A percentile compares a stretch with the other conserved stretches of the same genome.
Conservation (phyloP, 2,888 invertebrate species). For the Smittia sp. region DNA sequence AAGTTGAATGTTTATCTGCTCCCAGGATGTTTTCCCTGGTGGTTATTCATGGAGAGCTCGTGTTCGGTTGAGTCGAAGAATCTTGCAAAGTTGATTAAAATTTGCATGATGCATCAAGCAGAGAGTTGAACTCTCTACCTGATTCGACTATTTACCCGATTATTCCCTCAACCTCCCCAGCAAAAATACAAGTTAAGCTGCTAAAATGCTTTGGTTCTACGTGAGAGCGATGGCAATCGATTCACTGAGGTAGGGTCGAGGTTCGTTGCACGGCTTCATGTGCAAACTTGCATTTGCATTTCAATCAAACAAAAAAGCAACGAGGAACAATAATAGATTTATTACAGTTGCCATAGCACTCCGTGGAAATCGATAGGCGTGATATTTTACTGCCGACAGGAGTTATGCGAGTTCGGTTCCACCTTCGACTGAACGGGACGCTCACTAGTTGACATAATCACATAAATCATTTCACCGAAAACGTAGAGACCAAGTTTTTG, state of each 20-base stretch:
- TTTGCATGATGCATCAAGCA: conserved; percentile 30
- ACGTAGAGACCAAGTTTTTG: not conserved
- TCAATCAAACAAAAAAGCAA: conserved; percentile 31
- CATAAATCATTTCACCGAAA: conserved; percentile 40
- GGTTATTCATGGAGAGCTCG: not conserved
- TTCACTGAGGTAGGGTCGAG: not conserved
- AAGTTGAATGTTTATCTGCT: not conserved
- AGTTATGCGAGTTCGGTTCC: not conserved
- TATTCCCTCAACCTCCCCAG: no score
- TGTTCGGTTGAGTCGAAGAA: not conserved
- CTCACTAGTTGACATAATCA: conserved; percentile 12
- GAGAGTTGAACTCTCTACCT: not conserved
- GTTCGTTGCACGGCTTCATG: conserved; percentile 10
- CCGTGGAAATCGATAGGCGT: conserved; percentile 8
- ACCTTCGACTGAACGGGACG: not conserved
- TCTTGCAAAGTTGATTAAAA: conserved; percentile 29
- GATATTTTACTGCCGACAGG: not conserved
- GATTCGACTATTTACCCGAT: not conserved
- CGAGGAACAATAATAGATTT: conserved; percentile 21
- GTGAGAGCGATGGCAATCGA: not conserved
- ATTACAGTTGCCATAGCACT: conserved; percentile 36
- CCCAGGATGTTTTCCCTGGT: not conserved
- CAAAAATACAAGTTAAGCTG: not conserved
- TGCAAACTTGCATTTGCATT: conserved; percentile 40
- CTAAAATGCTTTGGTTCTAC: not conserved